Percentiles rank a stretch among this genome's conserved stretches.
Conservation (phyloP, 2,888 invertebrate species). For the Parnassius apollo region DNA sequence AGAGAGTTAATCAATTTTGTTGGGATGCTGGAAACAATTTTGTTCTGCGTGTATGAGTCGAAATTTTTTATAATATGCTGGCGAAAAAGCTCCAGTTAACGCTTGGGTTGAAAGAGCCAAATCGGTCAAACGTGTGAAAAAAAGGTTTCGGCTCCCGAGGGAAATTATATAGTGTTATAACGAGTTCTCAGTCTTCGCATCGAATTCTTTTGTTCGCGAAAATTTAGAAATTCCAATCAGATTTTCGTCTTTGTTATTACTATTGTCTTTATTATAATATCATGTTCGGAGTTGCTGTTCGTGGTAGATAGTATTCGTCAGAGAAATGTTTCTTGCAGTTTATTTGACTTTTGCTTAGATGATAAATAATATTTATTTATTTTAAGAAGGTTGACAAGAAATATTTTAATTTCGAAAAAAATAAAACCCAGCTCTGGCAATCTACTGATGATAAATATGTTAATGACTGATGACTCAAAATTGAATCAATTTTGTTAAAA, state of each 20-base stretch:
- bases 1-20: too few species aligned
- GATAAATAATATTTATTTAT: conserved; percentile 14
- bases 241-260: conserved; percentile 29
- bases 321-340: conserved; percentile 8
- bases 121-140: conserved; percentile 23
- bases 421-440: too few species aligned
- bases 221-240: conserved; percentile 37
- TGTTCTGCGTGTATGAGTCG: background rate
- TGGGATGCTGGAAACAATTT: too few species aligned
- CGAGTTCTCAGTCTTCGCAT: conserved; percentile 37
- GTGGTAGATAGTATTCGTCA: conserved; percentile 7
- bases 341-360: conserved; percentile 8
- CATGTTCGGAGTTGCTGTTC: too few species aligned
- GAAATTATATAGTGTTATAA: conserved; percentile 52
- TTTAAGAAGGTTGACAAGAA: background rate
- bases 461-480: too few species aligned
- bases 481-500: too few species aligned
- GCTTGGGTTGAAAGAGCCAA: conserved; percentile 2
- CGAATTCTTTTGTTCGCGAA: conserved; percentile 39
- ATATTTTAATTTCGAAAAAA: too few species aligned
- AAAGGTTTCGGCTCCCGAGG: conserved; percentile 38
- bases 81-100: conserved; percentile 13
- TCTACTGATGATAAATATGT: too few species aligned
- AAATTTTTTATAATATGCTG: background rate
- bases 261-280: conserved; percentile 1